A percentile compares a stretch with the other conserved stretches of the same genome.
These are phyloP conservation scores for Hyposoter didymator DNA, from an alignment of 2,888 invertebrate genomes.

Conservation along the genomic window DNA sequence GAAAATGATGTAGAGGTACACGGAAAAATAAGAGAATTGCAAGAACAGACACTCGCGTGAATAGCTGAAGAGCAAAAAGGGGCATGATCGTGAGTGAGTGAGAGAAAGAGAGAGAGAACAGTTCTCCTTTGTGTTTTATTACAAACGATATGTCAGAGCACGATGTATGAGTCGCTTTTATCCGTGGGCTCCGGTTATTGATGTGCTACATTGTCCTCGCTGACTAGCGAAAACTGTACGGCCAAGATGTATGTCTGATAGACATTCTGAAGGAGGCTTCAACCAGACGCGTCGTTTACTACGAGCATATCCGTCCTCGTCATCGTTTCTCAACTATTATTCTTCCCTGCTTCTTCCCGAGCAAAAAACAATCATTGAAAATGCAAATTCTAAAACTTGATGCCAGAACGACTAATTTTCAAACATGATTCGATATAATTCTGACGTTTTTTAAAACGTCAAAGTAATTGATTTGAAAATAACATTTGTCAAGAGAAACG, in stretches of 20 bases:
- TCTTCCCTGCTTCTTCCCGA: background rate
- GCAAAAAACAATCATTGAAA: constrained; percentile 12
- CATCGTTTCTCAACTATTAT: constrained; percentile 19
- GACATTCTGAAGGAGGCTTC: constrained; percentile 75
- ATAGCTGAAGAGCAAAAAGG: constrained; percentile 46
- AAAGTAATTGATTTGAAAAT: background rate
- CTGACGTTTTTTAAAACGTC: background rate
- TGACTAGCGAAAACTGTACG: constrained; percentile 78
- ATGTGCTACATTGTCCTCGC: constrained; percentile 83
- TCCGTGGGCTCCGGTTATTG: constrained; percentile 80
- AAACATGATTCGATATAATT: background rate
- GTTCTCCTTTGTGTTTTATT: constrained; percentile 83
- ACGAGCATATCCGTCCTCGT: constrained; percentile 35
- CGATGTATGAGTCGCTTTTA: constrained; percentile 82
- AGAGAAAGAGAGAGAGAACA: constrained; percentile 54
- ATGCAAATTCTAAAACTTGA: constrained; percentile 2
- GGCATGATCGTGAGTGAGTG: constrained; percentile 65
- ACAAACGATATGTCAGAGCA: constrained; percentile 83
- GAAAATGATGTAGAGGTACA: constrained; percentile 15
- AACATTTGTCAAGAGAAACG: background rate
- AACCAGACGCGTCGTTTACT: constrained; percentile 44
- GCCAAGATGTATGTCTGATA: constrained; percentile 78
- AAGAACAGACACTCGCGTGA: constrained; percentile 39
- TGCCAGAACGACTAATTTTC: background rate
- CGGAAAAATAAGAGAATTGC: constrained; percentile 28